These are phyloP conservation scores for Dinoponera quadriceps DNA, from an alignment of 1,140 invertebrate species.

Conservation along the genomic window DNA sequence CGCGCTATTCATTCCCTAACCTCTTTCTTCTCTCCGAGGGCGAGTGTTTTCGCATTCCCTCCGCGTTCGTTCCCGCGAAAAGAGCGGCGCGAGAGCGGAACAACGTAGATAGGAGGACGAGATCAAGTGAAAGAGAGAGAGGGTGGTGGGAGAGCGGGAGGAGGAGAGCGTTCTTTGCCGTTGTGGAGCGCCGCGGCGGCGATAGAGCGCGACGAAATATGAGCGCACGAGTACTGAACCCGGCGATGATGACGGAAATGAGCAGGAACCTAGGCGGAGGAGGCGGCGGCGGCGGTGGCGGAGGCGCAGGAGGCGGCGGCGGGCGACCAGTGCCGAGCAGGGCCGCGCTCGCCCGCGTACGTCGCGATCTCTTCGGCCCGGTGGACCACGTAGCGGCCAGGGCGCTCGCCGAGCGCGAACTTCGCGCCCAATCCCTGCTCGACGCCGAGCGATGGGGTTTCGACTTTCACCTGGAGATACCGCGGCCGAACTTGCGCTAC, in stretches of 20 bases:
- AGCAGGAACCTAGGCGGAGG: constrained; percentile 77
- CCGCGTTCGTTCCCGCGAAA: no score
- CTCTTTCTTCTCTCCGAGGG: no score
- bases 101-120: no score
- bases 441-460: constrained; percentile 85
- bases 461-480: constrained; percentile 83
- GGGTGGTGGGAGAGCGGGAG: not conserved
- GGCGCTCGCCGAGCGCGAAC: constrained; percentile 83
- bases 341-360: constrained; percentile 82
- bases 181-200: constrained; percentile 34
- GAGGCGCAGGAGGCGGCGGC: not conserved
- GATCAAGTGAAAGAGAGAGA: not conserved
- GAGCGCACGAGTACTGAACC: constrained; percentile 86
- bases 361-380: constrained; percentile 86
- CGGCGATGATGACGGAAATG: constrained; percentile 85
- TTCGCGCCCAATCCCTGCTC: constrained; percentile 81
- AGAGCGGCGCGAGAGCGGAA: no score
- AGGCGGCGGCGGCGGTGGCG: constrained; percentile 31
- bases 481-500: constrained; percentile 80
- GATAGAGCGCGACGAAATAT: constrained; percentile 77
- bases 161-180: constrained; percentile 42
- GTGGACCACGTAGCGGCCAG: constrained; percentile 85
- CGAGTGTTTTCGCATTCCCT: no score
- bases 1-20: not conserved
- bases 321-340: constrained; percentile 78